Percentiles rank a stretch among this genome's conserved stretches.
Evolutionary conservation across 2,888 invertebrate genomes (phyloP).

Genomic region (Nephrotoma guestfalica): DNA sequence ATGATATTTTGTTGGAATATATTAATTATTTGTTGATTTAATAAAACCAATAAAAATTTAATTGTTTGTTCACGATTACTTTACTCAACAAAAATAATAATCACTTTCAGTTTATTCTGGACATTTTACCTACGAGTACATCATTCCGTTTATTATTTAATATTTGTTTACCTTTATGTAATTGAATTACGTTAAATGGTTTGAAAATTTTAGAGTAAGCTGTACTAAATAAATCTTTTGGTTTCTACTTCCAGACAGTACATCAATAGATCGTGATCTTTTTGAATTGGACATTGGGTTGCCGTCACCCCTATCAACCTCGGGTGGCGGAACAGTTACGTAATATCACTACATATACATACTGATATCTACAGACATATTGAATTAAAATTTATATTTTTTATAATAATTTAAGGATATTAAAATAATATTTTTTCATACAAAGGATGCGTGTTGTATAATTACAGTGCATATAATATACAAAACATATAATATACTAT

Average conservation of each 20-base stretch:
- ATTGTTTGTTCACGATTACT: not conserved
- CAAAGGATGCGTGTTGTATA: not conserved
- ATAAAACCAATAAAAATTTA: not conserved
- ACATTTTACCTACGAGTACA: not conserved
- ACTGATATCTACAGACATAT: not conserved
- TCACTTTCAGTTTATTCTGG: not conserved
- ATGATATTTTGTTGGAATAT: not conserved
- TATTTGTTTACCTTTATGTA: not conserved
- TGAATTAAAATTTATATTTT: not conserved
- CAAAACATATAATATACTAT: not conserved
- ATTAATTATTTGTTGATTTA: not conserved
- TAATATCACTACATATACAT: not conserved
- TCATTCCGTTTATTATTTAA: not conserved
- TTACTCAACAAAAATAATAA: not conserved
- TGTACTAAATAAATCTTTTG: not conserved
- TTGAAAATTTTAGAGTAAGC: not conserved
- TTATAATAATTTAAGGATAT: not conserved
- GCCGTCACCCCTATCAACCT: not conserved
- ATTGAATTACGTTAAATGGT: not conserved
- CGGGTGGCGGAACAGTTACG: not conserved
- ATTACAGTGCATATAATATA: not conserved
- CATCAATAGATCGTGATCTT: conserved; percentile 2
- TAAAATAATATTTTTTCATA: not conserved
- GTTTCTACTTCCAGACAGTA: not conserved
- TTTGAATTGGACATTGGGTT: conserved; percentile 4